A percentile compares a stretch with the other conserved stretches of the same genome.
phyloP scores from a whole-genome alignment of 2,113 vertebrate genomes.

The Kryptolebias marmoratus region DNA sequence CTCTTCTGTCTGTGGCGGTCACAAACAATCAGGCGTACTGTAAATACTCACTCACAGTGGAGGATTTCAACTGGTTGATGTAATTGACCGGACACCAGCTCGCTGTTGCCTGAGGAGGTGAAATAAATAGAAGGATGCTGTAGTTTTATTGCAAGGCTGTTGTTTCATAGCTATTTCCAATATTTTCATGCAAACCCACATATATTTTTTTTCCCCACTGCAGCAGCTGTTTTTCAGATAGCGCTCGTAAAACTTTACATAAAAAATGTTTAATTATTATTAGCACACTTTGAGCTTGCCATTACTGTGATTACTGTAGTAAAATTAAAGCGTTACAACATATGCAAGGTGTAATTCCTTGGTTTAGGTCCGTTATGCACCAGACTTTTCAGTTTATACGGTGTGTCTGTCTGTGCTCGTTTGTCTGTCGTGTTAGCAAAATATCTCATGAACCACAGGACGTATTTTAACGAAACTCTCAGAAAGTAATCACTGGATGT shows the following conservation, averaged over 20 bases:
- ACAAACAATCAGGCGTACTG: slow-evolving; percentile 31
- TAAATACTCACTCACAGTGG: slow-evolving; percentile 13
- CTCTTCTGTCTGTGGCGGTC: slow-evolving; percentile 35
- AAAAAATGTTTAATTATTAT: slow-evolving; percentile 19
- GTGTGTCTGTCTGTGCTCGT: too few species aligned
- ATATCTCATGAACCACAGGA: too few species aligned
- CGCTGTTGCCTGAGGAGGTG: slow-evolving; percentile 47
- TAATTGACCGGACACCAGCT: slow-evolving; percentile 33
- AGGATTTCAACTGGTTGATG: slow-evolving; percentile 42
- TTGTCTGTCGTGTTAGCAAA: too few species aligned
- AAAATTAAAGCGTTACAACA: too few species aligned
- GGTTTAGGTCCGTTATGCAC: background rate
- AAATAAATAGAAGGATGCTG: slow-evolving; percentile 44
- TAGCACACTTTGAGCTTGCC: background rate
- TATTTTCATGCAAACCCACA: slow-evolving; percentile 44
- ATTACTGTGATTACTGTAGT: slow-evolving; percentile 4
- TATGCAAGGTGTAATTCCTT: too few species aligned
- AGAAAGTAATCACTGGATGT: too few species aligned
- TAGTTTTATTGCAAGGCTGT: slow-evolving; percentile 37
- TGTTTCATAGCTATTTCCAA: slow-evolving; percentile 54
- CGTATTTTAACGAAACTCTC: too few species aligned
- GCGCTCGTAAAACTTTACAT: slow-evolving; percentile 16
- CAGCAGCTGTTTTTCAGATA: slow-evolving; percentile 35
- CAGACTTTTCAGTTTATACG: background rate
- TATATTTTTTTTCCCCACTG: background rate